phyloP scores from a whole-genome alignment of 2,888 invertebrate species.

The Cataglyphis livida region DNA sequence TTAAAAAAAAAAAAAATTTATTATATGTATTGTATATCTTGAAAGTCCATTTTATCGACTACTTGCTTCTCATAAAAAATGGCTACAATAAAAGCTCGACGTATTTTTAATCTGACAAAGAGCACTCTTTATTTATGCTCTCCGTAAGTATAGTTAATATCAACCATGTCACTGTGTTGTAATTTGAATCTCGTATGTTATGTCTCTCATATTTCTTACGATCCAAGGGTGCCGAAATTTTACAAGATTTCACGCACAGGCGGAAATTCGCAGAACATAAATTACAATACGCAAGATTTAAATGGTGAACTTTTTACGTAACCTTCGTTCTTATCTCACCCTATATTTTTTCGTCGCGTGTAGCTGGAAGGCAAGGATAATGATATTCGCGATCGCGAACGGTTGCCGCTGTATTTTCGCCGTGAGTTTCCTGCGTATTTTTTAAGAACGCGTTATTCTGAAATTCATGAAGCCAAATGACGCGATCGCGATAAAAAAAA shows the following conservation, averaged over 20 bases:
- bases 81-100: neutral
- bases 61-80: conserved; percentile 11
- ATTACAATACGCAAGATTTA: conserved; percentile 25
- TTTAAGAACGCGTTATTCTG: conserved; percentile 39
- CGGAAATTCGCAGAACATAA: neutral
- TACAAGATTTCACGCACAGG: neutral
- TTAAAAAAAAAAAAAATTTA: too few species aligned
- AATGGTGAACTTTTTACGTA: conserved; percentile 18
- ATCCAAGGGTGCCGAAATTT: neutral
- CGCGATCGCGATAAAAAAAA: conserved; percentile 36
- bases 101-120: neutral
- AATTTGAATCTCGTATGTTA: conserved; percentile 1
- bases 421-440: neutral
- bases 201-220: neutral
- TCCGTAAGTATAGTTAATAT: neutral
- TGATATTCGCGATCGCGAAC: conserved; percentile 26
- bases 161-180: neutral
- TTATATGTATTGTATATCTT: neutral
- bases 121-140: neutral
- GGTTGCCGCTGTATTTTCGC: neutral
- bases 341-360: conserved; percentile 9
- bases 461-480: conserved; percentile 48
- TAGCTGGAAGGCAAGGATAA: neutral
- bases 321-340: neutral
- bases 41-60: neutral